Evolutionary conservation across 53 echinoderm and acorn worm species (phyloP), one percentile per base, ranked within the genome.

Genomic region (Apostichopus leukothele): DNA sequence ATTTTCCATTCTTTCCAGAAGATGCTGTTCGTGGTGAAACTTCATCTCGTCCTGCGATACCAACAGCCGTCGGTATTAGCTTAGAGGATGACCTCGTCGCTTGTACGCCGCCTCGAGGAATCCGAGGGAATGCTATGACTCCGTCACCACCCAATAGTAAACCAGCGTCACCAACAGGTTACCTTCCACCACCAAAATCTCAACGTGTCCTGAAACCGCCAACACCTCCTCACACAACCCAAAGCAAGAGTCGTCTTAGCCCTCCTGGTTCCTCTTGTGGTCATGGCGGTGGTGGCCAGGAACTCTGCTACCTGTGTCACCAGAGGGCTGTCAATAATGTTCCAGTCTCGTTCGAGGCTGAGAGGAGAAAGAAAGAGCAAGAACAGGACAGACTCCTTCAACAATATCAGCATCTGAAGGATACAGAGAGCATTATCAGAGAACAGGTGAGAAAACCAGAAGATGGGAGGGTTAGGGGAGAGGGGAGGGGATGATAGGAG

Each of bases 321-420:
- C 98, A 97, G 89, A 94, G 98, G 76, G 94, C 93, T 7, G 93
- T 92, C 18, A 90, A 93, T 88, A 97, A 97, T 74, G 92, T 97
- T 5, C 98, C 98, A 1, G 94, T 97, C 0, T 95, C 94, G 9
- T 97, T 97, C 83, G 95, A 94, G 27, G 88, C 88, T 1, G 98
- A 97, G 83, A 75, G 94, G 50, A 90, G 89, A 57, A 86, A 94
- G 50, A 97, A 95, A 83, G 98, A 97, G 16, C 95, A 95, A 83
- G 98, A 97, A 75, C 95, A 97, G 71, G 98, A 97, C 84, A 89
- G 98, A 5, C 81, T 97, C 19, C 74, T 97, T 18, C 98, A 95
- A 77, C 98, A 97, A 90, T 97, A 92, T 75, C 95, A 97, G 61
- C 97, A 97, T 85, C 83, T 97, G 91, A 97, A 97, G 67, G 97